These are phyloP conservation scores for Metacarcinus magister DNA, from an alignment of 2,888 invertebrate species.

Conservation along the genomic window DNA sequence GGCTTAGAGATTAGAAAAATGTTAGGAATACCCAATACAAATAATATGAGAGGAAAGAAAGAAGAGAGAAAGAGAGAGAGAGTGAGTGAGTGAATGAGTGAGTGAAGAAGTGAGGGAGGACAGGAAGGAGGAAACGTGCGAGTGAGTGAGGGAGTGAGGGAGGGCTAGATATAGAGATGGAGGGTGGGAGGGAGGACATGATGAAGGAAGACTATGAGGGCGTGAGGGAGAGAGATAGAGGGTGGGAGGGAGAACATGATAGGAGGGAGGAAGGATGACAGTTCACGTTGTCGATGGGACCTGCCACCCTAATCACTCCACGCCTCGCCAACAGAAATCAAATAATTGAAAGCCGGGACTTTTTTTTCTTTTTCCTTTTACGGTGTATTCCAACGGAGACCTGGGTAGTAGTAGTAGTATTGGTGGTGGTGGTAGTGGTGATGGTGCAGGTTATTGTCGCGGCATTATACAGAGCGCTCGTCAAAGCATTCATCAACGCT, in stretches of 20 bases:
- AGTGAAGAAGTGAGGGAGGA: not conserved
- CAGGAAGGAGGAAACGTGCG: not conserved
- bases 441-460: not conserved
- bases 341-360: not conserved
- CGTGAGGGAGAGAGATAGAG: not conserved
- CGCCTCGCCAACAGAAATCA: not conserved
- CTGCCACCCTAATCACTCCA: not conserved
- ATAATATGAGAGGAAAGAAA: not conserved
- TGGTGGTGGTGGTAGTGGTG: not conserved
- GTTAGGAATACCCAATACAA: too few relatives aligned
- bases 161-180: not conserved
- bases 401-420: not conserved
- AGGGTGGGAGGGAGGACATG: not conserved
- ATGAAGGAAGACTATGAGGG: not conserved
- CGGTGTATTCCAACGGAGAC: not conserved
- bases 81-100: not conserved
- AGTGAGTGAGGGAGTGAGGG: not conserved
- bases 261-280: not conserved
- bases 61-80: not conserved
- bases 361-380: not conserved
- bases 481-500: constrained; percentile 47
- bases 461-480: constrained; percentile 2
- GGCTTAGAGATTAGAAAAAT: too few relatives aligned
- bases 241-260: not conserved
- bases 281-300: not conserved